Evolutionary conservation across 2,888 invertebrate genomes (phyloP).

Genomic region (Choristoneura rosaceana): DNA sequence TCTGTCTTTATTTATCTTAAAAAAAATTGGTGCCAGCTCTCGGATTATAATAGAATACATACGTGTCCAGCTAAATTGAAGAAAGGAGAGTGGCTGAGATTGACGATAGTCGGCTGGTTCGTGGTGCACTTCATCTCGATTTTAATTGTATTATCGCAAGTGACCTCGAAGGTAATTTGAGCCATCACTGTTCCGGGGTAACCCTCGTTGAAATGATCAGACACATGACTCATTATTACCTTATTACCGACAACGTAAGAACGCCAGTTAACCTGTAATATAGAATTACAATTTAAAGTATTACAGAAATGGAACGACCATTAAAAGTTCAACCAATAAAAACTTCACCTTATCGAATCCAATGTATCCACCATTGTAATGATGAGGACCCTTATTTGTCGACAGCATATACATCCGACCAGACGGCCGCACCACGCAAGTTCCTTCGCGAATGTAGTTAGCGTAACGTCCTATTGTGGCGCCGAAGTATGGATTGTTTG

Average conservation of each 20-base stretch:
- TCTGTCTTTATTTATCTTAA: too few relatives aligned
- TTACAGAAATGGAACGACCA: neutral
- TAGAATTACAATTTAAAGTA: neutral
- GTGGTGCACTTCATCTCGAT: conserved; percentile 91
- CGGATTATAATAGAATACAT: conserved; percentile 53
- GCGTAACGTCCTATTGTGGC: conserved; percentile 95
- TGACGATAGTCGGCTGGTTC: conserved; percentile 92
- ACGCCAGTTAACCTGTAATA: conserved; percentile 87
- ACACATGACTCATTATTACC: conserved; percentile 90
- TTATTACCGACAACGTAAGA: conserved; percentile 85
- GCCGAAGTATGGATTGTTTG: conserved; percentile 93
- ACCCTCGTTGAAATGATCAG: conserved; percentile 93
- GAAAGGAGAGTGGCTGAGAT: conserved; percentile 94
- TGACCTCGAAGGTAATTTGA: conserved; percentile 89
- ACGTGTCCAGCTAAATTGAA: conserved; percentile 98
- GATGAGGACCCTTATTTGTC: conserved; percentile 89
- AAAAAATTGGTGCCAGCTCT: too few relatives aligned
- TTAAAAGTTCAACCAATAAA: neutral
- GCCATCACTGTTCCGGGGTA: conserved; percentile 94
- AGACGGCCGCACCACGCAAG: conserved; percentile 87
- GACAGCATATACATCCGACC: conserved; percentile 89
- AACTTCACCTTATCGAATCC: conserved; percentile 91
- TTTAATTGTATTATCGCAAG: conserved; percentile 89
- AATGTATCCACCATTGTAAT: conserved; percentile 93
- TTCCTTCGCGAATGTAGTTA: conserved; percentile 91